These are phyloP conservation scores for Ptilorrhoa leucosticta DNA, from an alignment of 2,113 vertebrate species.

Conservation along the genomic window DNA sequence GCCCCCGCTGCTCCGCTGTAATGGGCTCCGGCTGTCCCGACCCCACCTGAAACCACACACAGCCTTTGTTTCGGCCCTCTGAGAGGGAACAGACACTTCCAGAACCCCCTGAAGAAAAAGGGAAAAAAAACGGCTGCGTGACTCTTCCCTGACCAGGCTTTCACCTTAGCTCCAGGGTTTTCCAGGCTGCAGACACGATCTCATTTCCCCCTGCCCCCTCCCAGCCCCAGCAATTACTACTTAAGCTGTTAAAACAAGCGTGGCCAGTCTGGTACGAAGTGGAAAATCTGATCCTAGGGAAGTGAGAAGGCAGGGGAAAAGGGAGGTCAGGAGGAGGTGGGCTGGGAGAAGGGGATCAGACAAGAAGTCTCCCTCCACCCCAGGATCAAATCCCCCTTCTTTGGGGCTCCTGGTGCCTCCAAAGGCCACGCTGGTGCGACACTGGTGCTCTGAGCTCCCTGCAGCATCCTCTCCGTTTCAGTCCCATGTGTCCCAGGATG, in stretches of 20 bases:
- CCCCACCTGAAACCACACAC: slow-evolving; percentile 63
- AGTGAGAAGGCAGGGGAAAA: not conserved
- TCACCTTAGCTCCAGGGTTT: slow-evolving; percentile 29
- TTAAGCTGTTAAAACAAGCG: slow-evolving; percentile 65
- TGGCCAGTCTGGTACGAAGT: slow-evolving; percentile 52
- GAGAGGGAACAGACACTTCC: not conserved
- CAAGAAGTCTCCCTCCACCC: not conserved
- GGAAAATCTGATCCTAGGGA: slow-evolving; percentile 55
- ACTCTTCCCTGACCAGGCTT: slow-evolving; percentile 39
- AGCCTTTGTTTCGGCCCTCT: not conserved
- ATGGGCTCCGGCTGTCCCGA: not conserved
- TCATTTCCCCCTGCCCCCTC: slow-evolving; percentile 41
- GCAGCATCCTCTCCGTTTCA: not conserved
- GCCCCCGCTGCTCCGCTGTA: not conserved
- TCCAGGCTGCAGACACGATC: slow-evolving; percentile 47
- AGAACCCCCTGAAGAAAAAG: not conserved
- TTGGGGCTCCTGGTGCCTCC: not conserved
- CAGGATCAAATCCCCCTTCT: not conserved
- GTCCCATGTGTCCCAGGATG: not conserved
- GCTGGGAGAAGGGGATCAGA: not conserved
- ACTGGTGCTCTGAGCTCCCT: accelerated
- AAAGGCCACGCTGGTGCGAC: not conserved
- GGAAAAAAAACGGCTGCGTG: not conserved
- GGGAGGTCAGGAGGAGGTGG: slow-evolving; percentile 48
- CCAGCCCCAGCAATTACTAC: slow-evolving; percentile 24